Base-by-base conservation (phyloP, 2,113 vertebrate genomes). In the Rhizomys pruinosus region DNA sequence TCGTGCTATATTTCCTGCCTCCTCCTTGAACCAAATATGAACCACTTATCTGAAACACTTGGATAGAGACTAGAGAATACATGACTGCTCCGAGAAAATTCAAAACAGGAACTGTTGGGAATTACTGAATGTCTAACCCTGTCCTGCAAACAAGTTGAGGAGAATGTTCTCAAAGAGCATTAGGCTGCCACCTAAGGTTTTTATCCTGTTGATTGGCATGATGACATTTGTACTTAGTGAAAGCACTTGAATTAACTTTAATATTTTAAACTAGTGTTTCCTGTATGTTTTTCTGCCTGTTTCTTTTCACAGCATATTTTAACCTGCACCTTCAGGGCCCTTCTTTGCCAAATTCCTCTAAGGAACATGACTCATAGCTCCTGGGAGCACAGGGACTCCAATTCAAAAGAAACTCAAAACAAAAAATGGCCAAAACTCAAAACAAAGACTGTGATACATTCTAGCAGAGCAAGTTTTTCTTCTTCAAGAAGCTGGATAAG, bases 291-390 rank as follows among this genome's bases (percentile, higher is more conserved):
- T 37, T 63, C 27, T 90, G 73, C 17, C 20, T 13, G 17, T 64
- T 12, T 27, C 5, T 12, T 55, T 7, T 89, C 42, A 61, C 4
- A n/a, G 19, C 61, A 90, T 84, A 34, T 47, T 89, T 81, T 78
- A 22, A 42, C 47, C 52, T 82, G 29, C 8, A 63, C 5, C 57
- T 63, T 1, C 5, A n/a, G 57, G 91, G 78, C 9, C 7, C 57
- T 93, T 88, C 71, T 61, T 66, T 81, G 32, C 37, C 19, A 66
- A 34, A 55, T 87, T 16, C 39, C 5, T 87, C 17, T 86, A 15
- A 66, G 63, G n/a, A 87, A 29, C 2, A 9, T 93, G 92, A 91
- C 42, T 96, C 90, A 96, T 5, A 73, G 68, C 84, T 96, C 88
- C 69, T 90, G 47, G 73, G 87, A 93, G 12, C 42, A 91, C 52